These are phyloP conservation scores for Nylanderia fulva DNA, from an alignment of 1,140 invertebrate genomes.

Conservation along the genomic window DNA sequence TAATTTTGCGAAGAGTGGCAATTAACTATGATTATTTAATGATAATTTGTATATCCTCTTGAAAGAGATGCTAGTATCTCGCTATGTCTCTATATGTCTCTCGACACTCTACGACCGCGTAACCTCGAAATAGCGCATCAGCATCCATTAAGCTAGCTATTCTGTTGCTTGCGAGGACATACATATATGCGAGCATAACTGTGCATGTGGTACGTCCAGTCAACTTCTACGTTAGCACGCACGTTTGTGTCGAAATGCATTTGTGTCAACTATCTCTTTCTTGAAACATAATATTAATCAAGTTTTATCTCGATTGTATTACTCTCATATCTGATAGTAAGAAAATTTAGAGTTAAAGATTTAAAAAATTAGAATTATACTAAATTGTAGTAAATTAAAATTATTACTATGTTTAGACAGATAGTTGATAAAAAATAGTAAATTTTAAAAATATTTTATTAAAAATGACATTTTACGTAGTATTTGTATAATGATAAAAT, in stretches of 20 bases:
- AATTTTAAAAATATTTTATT: background rate
- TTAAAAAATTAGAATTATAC: background rate
- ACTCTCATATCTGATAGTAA: background rate
- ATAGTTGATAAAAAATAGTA: background rate
- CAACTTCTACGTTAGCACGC: slow-evolving; percentile 5
- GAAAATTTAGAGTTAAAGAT: slow-evolving; percentile 6
- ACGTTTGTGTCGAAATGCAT: slow-evolving; percentile 2
- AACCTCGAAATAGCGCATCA: slow-evolving; percentile 69
- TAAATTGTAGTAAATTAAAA: background rate
- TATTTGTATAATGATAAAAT: background rate
- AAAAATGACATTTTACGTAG: background rate
- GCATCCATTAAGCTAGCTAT: slow-evolving; percentile 67
- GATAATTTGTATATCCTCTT: slow-evolving; percentile 72
- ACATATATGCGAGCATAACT: slow-evolving; percentile 36
- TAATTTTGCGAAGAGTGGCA: slow-evolving; percentile 32
- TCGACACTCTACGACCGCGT: slow-evolving; percentile 59
- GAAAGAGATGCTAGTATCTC: slow-evolving; percentile 61
- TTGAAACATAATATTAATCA: slow-evolving; percentile 22
- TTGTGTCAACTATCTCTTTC: slow-evolving; percentile 8
- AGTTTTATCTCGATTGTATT: background rate
- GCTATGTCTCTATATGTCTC: slow-evolving; percentile 60
- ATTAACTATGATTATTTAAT: slow-evolving; percentile 66
- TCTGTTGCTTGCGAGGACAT: slow-evolving; percentile 55
- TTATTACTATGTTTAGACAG: background rate
- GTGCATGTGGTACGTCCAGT: slow-evolving; percentile 35